These are phyloP conservation scores for Cyanoliseus patagonus DNA, from an alignment of 2,113 vertebrate species.

Conservation along the genomic window DNA sequence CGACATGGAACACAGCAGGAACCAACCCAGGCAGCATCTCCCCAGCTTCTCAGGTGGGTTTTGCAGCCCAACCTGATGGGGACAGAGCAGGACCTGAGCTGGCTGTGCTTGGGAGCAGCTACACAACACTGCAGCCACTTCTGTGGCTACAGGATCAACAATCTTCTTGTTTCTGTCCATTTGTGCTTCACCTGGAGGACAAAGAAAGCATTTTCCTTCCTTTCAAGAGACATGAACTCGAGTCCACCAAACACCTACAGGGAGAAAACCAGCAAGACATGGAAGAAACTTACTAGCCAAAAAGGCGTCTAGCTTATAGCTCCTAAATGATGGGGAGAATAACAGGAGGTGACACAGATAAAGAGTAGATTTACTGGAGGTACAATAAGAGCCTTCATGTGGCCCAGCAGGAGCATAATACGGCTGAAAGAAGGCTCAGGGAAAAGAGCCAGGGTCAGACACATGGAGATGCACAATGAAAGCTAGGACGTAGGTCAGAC, in stretches of 20 bases:
- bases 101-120: not conserved
- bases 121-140: not conserved
- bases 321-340: not conserved
- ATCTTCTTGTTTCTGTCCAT: not conserved
- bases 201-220: not conserved
- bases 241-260: not conserved
- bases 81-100: not conserved
- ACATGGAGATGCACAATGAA: fast-evolving
- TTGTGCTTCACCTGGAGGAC: not conserved
- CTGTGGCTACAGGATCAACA: not conserved
- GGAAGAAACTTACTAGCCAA: not conserved
- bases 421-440: not conserved
- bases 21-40: not conserved
- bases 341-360: not conserved
- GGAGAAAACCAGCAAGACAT: not conserved
- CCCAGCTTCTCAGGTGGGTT: not conserved
- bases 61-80: not conserved
- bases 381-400: not conserved
- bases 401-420: not conserved
- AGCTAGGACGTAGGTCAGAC: fast-evolving
- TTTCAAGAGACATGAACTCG: not conserved
- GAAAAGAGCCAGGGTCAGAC: not conserved
- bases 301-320: not conserved
- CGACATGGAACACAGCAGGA: not conserved
- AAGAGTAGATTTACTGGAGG: not conserved